Evolutionary conservation across 2,113 vertebrate species (phyloP).

Genomic region (Paramormyrops kingsleyae): DNA sequence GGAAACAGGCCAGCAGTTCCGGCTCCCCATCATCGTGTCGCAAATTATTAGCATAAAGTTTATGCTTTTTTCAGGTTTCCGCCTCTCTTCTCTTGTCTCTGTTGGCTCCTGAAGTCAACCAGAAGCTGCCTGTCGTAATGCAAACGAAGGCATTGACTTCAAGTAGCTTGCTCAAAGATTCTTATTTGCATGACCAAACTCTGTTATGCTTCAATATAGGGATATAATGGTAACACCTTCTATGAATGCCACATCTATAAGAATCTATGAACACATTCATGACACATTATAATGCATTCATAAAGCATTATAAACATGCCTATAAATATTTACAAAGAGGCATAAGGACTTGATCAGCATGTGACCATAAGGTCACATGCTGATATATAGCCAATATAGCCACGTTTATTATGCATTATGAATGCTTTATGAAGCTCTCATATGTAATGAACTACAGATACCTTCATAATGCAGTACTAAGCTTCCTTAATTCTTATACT

Average conservation of each 20-base stretch:
- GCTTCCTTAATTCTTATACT: neutral
- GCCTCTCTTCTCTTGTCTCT: neutral
- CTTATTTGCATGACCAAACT: neutral
- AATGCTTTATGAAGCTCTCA: neutral
- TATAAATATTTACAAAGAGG: neutral
- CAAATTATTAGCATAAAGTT: neutral
- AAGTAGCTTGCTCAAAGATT: neutral
- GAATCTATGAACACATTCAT: neutral
- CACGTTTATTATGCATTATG: neutral
- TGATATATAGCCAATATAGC: no score
- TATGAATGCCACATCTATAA: neutral
- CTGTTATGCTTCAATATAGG: neutral
- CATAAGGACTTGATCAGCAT: no score
- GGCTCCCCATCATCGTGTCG: neutral
- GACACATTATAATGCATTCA: neutral
- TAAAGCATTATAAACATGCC: neutral
- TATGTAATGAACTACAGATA: neutral
- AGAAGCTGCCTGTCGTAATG: neutral
- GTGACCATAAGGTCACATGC: no score
- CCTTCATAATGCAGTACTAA: neutral
- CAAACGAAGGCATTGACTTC: neutral
- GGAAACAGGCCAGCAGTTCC: neutral
- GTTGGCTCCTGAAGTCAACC: neutral
- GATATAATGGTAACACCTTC: neutral
- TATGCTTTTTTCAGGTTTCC: neutral